These are phyloP conservation scores for Mesorhabditis sp. DNA, from an alignment of 2,888 invertebrate genomes.

Conservation along the genomic window DNA sequence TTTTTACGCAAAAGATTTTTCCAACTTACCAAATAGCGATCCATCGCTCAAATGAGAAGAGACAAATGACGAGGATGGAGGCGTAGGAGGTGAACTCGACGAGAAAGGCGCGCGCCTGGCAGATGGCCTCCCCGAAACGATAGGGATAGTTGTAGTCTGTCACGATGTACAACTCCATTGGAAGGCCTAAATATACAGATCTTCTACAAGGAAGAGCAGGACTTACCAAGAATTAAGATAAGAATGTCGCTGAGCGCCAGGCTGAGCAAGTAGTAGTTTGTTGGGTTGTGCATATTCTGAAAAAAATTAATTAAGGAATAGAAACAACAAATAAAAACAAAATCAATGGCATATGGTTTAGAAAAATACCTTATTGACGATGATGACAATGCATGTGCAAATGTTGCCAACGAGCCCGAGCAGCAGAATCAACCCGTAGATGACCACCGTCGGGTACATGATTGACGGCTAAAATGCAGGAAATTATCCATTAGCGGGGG, in stretches of 20 bases:
- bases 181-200: constrained; percentile 39
- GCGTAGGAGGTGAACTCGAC: constrained; percentile 54
- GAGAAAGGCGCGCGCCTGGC: constrained; percentile 53
- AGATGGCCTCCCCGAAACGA: constrained; percentile 42
- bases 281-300: constrained; percentile 52
- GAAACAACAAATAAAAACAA: constrained; percentile 10
- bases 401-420: constrained; percentile 52
- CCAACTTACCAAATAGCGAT: constrained; percentile 50
- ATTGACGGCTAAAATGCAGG: constrained; percentile 34
- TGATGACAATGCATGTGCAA: constrained; percentile 53
- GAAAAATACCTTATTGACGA: constrained; percentile 29
- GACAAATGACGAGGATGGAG: constrained; percentile 53
- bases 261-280: constrained; percentile 55
- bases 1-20: constrained; percentile 6
- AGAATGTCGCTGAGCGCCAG: constrained; percentile 54
- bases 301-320: constrained; percentile 7
- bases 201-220: not conserved
- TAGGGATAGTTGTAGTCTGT: constrained; percentile 52
- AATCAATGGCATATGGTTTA: not conserved
- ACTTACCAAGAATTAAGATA: constrained; percentile 51
- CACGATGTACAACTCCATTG: constrained; percentile 52
- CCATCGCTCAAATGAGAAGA: constrained; percentile 57
- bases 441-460: constrained; percentile 45
- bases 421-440: constrained; percentile 46
- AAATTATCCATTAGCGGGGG: not conserved